Percentiles rank a stretch among this genome's conserved stretches.
phyloP scores from a whole-genome alignment of 2,797 vertebrate species.

The Nannoperca australis region DNA sequence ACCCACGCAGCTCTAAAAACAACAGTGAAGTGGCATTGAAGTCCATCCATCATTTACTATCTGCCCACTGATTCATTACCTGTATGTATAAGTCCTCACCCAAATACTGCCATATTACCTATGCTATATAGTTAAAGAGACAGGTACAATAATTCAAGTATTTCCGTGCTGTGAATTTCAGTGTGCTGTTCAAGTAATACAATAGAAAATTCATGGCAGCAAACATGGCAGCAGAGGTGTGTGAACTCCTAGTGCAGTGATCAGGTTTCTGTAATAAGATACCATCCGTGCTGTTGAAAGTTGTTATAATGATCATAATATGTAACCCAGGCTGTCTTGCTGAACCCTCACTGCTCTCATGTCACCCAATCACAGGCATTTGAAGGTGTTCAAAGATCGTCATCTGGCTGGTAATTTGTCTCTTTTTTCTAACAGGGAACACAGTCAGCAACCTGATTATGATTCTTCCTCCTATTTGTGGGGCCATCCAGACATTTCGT shows the following conservation, averaged over 20 bases:
- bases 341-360: conserved; percentile 8
- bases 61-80: not conserved
- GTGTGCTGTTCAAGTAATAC: not conserved
- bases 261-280: conserved; percentile 42
- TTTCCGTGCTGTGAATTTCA: not conserved
- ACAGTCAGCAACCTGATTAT: conserved; percentile 99
- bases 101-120: not conserved
- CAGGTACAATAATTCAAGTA: not conserved
- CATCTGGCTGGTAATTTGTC: conserved; percentile 1
- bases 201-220: not conserved
- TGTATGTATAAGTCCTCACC: not conserved
- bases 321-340: not conserved
- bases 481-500: conserved; percentile 91
- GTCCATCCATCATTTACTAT: not conserved
- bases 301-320: conserved; percentile 1
- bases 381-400: not conserved
- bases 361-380: conserved; percentile 10
- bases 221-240: not conserved
- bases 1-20: not conserved
- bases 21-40: not conserved
- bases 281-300: not conserved
- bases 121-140: not conserved
- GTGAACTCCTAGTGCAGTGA: conserved; percentile 10
- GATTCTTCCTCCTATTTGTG: conserved; percentile 96
- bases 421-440: conserved; percentile 90